Conservation (phyloP, 1,140 invertebrate species). For the Caenorhabditis briggsae region DNA sequence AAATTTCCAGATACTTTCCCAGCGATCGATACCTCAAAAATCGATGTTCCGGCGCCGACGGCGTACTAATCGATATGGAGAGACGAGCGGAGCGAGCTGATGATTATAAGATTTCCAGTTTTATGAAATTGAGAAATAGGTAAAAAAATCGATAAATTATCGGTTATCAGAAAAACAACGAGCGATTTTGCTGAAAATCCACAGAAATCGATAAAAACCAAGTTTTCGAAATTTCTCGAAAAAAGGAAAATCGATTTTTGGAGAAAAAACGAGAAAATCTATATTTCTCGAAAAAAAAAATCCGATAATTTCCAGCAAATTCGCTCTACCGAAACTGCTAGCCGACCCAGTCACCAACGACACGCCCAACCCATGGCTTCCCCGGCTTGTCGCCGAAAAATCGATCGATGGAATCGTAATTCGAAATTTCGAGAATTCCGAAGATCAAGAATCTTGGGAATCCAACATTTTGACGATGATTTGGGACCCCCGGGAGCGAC, state of each 20-base stretch:
- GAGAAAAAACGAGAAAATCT: no score
- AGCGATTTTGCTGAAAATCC: no score
- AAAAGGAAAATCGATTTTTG: no score
- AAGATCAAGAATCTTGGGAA: neutral
- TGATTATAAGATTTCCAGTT: constrained; percentile 6
- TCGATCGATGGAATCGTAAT: constrained; percentile 10
- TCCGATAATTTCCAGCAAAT: constrained; percentile 8
- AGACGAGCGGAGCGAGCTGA: neutral
- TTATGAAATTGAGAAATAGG: neutral
- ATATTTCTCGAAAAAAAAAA: no score
- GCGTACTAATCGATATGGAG: constrained; percentile 30
- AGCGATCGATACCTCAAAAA: constrained; percentile 35
- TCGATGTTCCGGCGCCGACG: constrained; percentile 27
- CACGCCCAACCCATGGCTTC: constrained; percentile 7
- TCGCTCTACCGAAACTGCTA: constrained; percentile 31
- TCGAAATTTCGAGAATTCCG: neutral
- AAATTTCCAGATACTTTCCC: constrained; percentile 24
- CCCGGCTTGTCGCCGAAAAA: neutral
- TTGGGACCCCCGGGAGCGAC: constrained; percentile 7
- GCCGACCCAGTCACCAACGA: neutral
- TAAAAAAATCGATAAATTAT: neutral
- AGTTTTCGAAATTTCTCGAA: no score
- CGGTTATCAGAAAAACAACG: no score
- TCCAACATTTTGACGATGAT: constrained; percentile 11
- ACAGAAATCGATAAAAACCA: no score